phyloP scores from a whole-genome alignment of 2,888 invertebrate genomes.

The Epiblema foenella region DNA sequence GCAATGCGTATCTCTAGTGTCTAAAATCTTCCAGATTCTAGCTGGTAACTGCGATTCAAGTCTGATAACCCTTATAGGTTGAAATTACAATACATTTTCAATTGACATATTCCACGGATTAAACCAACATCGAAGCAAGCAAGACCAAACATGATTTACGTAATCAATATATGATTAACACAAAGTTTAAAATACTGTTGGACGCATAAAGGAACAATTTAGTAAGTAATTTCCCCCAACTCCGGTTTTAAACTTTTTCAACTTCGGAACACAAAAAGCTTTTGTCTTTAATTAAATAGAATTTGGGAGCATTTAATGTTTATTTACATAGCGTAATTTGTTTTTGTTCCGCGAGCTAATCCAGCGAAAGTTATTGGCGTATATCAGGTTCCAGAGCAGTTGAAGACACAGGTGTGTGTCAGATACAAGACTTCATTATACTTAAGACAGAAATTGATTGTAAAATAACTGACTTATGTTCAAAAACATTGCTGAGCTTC shows the following conservation, averaged over 20 bases:
- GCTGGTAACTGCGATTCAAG: too few relatives aligned
- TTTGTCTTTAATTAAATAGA: conserved; percentile 46
- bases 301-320: conserved; percentile 36
- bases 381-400: conserved; percentile 3
- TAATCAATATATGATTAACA: conserved; percentile 1
- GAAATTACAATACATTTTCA: too few relatives aligned
- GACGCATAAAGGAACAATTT: conserved; percentile 43
- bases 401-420: background rate
- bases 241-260: conserved; percentile 43
- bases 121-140: background rate
- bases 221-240: conserved; percentile 38
- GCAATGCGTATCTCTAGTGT: too few relatives aligned
- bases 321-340: conserved; percentile 40
- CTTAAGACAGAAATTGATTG: too few relatives aligned
- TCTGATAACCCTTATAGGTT: too few relatives aligned
- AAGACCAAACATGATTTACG: conserved; percentile 19
- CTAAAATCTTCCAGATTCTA: too few relatives aligned
- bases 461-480: too few relatives aligned
- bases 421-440: background rate
- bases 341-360: conserved; percentile 29
- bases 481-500: too few relatives aligned
- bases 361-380: conserved; percentile 4
- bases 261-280: conserved; percentile 43
- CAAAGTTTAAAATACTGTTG: conserved; percentile 25
- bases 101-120: too few relatives aligned